phyloP scores from a whole-genome alignment of 2,113 vertebrate genomes.

The Manacus vitellinus region DNA sequence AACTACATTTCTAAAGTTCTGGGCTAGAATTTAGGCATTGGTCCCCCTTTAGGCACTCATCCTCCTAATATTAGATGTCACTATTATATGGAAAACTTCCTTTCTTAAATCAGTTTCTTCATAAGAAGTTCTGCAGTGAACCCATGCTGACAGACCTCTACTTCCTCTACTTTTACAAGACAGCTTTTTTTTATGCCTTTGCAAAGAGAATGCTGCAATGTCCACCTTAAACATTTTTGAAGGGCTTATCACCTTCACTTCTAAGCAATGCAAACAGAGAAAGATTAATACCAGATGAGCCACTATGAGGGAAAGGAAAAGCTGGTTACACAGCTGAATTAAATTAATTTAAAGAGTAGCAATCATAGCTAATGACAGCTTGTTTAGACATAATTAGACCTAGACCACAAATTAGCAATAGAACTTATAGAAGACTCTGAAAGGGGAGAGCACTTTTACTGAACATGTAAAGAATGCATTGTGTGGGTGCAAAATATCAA shows the following conservation, averaged over 20 bases:
- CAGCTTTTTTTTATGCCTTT: neutral
- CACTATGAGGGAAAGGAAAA: neutral
- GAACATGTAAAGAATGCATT: neutral
- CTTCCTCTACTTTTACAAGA: neutral
- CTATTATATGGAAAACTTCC: neutral
- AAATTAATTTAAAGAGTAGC: neutral
- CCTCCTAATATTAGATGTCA: neutral
- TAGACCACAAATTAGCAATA: neutral
- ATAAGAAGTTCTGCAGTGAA: neutral
- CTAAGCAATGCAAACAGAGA: neutral
- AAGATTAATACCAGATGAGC: slow-evolving; percentile 47
- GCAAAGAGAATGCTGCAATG: neutral
- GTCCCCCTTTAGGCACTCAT: too few relatives aligned
- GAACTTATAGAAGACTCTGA: neutral
- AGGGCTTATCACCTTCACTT: neutral
- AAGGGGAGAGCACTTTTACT: neutral
- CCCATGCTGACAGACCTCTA: neutral
- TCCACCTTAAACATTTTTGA: neutral
- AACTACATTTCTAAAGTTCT: neutral
- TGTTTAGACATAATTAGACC: slow-evolving; percentile 29
- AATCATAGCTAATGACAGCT: slow-evolving; percentile 19
- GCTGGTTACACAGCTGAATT: slow-evolving; percentile 5
- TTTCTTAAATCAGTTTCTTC: neutral
- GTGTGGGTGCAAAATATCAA: neutral
- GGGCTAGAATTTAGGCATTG: neutral